Evolutionary conservation across 2,113 vertebrate genomes (phyloP), one percentile per base, ranked within the genome.

Genomic region (Syngnathus scovelli): DNA sequence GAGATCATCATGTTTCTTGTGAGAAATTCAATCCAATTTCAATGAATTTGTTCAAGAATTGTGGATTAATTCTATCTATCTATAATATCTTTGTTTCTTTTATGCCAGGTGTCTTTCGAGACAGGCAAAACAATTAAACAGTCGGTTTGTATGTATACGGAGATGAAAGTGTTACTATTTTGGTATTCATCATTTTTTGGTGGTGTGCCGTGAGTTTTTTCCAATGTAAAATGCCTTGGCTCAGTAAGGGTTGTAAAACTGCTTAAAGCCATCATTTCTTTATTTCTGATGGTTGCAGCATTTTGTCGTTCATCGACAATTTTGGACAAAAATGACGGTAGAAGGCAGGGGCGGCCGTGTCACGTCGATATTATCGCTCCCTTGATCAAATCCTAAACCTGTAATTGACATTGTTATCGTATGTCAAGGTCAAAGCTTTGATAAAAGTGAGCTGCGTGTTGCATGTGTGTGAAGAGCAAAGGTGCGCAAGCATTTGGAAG

Each of bases 361-460:
- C 21, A 56, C 15, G 27, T 21, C 54, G 4, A n/a, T n/a, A 21
- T 52, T 52, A n/a, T 52, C 18, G 21, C n/a, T 36, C 55, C 21
- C 66, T 59, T 43, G 9, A 70, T 78, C 33, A 56, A 36, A 77
- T 80, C 67, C 46, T 49, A 43, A 15, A 48, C 54, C 61, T 64
- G 48, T 43, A 61, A 76, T 83, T 63, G 55, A 48, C 65, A 27
- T 61, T 38, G 6, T 76, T 77, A 85, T 83, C 70, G 27, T 6
- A 36, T 37, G 21, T 72, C 85, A 88, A 87, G 85, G 87, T 60
- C 75, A 74, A 0, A 11, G 18, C 39, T 5, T 4, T 64, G 68
- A 80, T 83, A 83, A 78, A 67, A 61, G 12, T 5, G 41, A 63
- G 67, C 43, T 68, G 13, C 43, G n/a, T 3, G 18, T 66, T 51